These are phyloP conservation scores for Leptonema lineaticorne DNA, from an alignment of 1,140 invertebrate genomes.

Conservation along the genomic window DNA sequence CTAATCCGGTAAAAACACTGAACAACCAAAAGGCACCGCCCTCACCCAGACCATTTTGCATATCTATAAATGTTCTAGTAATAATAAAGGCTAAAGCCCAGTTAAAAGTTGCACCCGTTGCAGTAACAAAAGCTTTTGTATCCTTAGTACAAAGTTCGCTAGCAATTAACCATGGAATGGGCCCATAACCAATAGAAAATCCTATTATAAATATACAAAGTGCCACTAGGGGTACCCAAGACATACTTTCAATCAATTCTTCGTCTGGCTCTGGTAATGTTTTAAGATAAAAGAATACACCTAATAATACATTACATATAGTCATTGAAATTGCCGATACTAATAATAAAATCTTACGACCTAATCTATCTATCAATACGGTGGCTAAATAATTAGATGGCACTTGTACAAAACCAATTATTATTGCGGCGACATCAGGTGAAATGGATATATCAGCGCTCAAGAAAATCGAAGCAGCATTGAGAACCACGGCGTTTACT, in stretches of 20 bases:
- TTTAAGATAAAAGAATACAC: constrained; percentile 65
- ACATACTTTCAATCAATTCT: constrained; percentile 55
- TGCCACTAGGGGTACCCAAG: constrained; percentile 70
- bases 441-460: constrained; percentile 61
- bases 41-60: constrained; percentile 60
- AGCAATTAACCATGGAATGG: constrained; percentile 80
- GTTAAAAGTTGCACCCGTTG: constrained; percentile 73
- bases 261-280: constrained; percentile 52
- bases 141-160: constrained; percentile 72
- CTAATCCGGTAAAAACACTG: constrained; percentile 67
- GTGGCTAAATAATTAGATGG: constrained; percentile 67
- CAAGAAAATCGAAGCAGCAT: constrained; percentile 71
- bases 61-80: constrained; percentile 71
- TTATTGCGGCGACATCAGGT: constrained; percentile 62
- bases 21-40: constrained; percentile 82
- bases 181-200: constrained; percentile 78
- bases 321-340: constrained; percentile 65
- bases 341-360: constrained; percentile 70
- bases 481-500: constrained; percentile 85
- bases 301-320: constrained; percentile 60
- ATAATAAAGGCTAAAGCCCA: constrained; percentile 81
- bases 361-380: constrained; percentile 73
- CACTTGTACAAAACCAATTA: constrained; percentile 79
- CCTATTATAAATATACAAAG: constrained; percentile 74
- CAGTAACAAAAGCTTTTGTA: constrained; percentile 72